Conservation (phyloP, 2,888 invertebrate species). For the Patella depressa region DNA sequence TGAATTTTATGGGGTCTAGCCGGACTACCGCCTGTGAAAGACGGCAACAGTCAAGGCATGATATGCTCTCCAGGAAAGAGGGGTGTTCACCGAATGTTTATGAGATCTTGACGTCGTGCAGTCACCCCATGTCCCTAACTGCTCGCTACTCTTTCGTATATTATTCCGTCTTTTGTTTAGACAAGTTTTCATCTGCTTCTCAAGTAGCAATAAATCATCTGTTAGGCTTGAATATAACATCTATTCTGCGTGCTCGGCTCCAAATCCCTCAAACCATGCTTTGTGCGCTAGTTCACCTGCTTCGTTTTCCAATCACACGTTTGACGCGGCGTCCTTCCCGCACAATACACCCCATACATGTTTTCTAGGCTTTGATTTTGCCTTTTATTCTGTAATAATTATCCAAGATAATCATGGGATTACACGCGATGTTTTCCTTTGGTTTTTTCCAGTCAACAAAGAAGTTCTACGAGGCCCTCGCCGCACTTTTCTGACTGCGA, state of each 20-base stretch:
- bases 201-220: conserved; percentile 67
- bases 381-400: conserved; percentile 66
- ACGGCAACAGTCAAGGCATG: conserved; percentile 1
- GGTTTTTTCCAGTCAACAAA: conserved; percentile 50
- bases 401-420: conserved; percentile 63
- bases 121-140: conserved; percentile 18
- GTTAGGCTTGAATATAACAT: conserved; percentile 57
- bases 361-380: conserved; percentile 51
- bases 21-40: conserved; percentile 5
- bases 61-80: conserved; percentile 13
- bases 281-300: conserved; percentile 63
- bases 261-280: conserved; percentile 52
- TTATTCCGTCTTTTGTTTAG: conserved; percentile 39
- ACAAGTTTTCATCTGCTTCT: conserved; percentile 59
- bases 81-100: conserved; percentile 8
- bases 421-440: conserved; percentile 56
- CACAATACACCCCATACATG: conserved; percentile 51
- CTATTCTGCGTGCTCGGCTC: conserved; percentile 60
- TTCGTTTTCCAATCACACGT: conserved; percentile 43
- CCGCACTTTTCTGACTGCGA: conserved; percentile 20
- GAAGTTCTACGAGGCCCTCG: conserved; percentile 41
- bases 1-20: conserved; percentile 8
- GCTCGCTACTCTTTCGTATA: conserved; percentile 28
- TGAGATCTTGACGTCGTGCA: conserved; percentile 20
- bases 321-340: conserved; percentile 54